Base-by-base conservation (phyloP, 1,140 invertebrate species). In the Bombus consobrinus region DNA sequence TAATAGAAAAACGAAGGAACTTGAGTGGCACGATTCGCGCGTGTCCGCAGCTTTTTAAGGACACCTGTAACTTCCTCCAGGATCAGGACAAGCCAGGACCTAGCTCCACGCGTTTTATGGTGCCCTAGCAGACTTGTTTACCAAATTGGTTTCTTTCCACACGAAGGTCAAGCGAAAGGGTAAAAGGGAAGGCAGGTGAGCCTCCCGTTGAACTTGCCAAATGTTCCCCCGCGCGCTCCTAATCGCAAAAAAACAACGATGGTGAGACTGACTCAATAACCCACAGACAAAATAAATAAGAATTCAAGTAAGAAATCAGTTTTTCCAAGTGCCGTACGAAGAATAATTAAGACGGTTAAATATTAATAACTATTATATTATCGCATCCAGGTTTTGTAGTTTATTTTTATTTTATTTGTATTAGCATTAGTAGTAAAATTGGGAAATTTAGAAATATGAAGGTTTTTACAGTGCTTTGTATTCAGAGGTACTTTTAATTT, bases 111-210 rank as follows among this genome's bases (percentile, higher is more conserved):
- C 12, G 10, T 62, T 18, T 89, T 32, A 80, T 90, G 53, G 12
- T 76, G 59, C 71, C 89, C 87, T 85, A 78, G 47, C 57, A 87
- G 15, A 62, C 80, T 90, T 90, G 88, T 85, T 89, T 89, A 87
- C 87, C 81, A 82, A 88, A 89, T 80, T 87, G 76, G 81, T 89
- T 85, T 85, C 83, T 85, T 81, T 80, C 43, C 78, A 34, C 43
- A 10, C 69, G 22, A 62, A 47, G 69, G 43, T 57, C 22, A 64
- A 68, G 25, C 3, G 43, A 37, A 37, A 34, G 62, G n/a, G 57
- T n/a, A 32, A 43, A 81, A 53, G 43, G 13, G n/a, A 2, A 59
- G 25, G 41, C 66, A 39, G 22, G n/a, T 80, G 25, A 39, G 13
- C 9, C 47, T 18, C 1, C 15, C 18, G 13, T 43, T 34, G 3